These are phyloP conservation scores for Enteromius mattozi DNA, from an alignment of 2,797 vertebrate species.

Conservation along the genomic window DNA sequence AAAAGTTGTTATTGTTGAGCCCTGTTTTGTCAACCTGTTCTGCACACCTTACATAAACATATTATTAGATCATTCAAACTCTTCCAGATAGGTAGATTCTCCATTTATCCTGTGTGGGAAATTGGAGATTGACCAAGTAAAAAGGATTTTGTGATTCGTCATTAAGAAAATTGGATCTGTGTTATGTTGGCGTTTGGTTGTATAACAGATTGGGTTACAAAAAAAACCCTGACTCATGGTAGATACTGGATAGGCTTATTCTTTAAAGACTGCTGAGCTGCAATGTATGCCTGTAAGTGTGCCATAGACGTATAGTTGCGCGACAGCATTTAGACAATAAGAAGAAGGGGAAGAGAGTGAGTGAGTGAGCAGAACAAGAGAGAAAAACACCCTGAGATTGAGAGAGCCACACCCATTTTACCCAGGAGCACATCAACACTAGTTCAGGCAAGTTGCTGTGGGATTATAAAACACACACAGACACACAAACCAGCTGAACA, in stretches of 20 bases:
- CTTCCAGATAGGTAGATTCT: neutral
- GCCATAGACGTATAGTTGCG: slow-evolving; percentile 2
- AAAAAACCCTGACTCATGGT: slow-evolving; percentile 5
- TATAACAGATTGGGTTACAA: slow-evolving; percentile 1
- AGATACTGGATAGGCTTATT: slow-evolving; percentile 6
- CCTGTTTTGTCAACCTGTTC: slow-evolving; percentile 1
- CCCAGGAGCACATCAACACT: slow-evolving; percentile 32
- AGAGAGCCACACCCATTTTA: slow-evolving; percentile 53
- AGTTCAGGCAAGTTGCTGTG: slow-evolving; percentile 47
- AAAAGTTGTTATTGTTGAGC: neutral
- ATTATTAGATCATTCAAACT: slow-evolving; percentile 7
- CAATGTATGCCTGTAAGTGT: neutral
- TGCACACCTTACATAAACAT: neutral
- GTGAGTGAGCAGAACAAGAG: slow-evolving; percentile 9
- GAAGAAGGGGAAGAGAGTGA: neutral
- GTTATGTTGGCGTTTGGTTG: neutral
- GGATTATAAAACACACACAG: neutral
- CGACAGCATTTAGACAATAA: slow-evolving; percentile 2
- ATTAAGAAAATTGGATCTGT: neutral
- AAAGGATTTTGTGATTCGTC: neutral
- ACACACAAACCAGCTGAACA: slow-evolving; percentile 19
- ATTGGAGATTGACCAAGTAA: slow-evolving; percentile 1
- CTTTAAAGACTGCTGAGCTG: slow-evolving; percentile 27
- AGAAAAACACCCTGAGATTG: slow-evolving; percentile 23
- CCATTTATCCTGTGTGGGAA: neutral